Evolutionary conservation across 1,140 invertebrate species (phyloP).

Genomic region (Hycleus cichorii): DNA sequence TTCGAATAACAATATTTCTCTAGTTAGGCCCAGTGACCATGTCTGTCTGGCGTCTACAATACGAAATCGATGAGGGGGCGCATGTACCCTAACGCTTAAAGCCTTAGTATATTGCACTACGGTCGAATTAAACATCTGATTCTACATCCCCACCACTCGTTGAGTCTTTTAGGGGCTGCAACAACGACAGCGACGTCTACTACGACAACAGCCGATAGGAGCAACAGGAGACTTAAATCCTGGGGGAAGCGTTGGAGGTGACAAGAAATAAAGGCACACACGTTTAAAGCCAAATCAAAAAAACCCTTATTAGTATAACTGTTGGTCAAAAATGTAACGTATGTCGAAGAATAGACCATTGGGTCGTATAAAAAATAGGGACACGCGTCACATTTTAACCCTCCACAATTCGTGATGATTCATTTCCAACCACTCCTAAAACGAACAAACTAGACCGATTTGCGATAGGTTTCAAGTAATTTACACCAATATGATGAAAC

Average conservation of each 20-base stretch:
- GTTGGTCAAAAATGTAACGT: too few relatives aligned
- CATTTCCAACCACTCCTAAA: background rate
- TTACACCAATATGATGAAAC: too few relatives aligned
- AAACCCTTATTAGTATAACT: too few relatives aligned
- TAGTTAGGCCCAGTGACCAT: constrained; percentile 27
- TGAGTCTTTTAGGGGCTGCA: too few relatives aligned
- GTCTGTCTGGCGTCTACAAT: constrained; percentile 29
- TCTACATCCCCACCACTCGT: constrained; percentile 1
- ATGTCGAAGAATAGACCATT: too few relatives aligned
- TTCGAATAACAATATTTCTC: constrained; percentile 22
- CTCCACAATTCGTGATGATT: background rate
- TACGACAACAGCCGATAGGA: background rate
- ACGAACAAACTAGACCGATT: background rate
- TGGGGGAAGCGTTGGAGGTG: too few relatives aligned
- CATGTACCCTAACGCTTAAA: constrained; percentile 25
- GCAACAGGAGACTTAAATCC: constrained; percentile 14
- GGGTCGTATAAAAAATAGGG: background rate
- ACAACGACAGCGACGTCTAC: background rate
- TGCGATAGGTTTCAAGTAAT: too few relatives aligned
- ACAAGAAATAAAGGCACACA: too few relatives aligned
- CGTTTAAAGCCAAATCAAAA: too few relatives aligned
- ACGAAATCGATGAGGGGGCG: constrained; percentile 32
- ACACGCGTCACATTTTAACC: background rate
- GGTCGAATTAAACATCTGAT: constrained; percentile 24
- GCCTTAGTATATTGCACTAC: constrained; percentile 20